These are phyloP conservation scores for Neoitamus cyanurus DNA, from an alignment of 2,888 invertebrate species.

Conservation along the genomic window DNA sequence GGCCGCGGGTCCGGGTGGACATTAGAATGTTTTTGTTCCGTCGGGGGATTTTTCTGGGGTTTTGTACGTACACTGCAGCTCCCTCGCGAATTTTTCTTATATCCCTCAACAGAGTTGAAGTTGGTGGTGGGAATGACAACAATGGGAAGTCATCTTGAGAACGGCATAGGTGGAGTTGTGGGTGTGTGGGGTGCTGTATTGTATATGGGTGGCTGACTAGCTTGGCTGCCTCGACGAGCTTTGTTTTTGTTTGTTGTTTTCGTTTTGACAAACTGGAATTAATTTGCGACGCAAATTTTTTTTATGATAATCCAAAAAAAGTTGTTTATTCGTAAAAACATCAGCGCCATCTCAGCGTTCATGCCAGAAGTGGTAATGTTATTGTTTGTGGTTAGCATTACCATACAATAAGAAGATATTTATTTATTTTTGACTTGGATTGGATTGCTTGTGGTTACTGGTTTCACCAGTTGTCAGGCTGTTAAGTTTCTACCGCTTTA, in stretches of 20 bases:
- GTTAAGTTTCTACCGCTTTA: background rate
- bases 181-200: background rate
- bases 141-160: conserved; percentile 18
- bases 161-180: conserved; percentile 4
- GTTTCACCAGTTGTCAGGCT: background rate
- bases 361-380: background rate
- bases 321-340: background rate
- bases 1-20: background rate
- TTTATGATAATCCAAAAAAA: background rate
- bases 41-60: background rate
- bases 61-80: conserved; percentile 16
- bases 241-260: background rate
- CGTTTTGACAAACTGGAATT: background rate
- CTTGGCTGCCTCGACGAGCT: background rate
- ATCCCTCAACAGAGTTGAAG: background rate
- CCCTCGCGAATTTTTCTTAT: background rate
- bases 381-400: background rate
- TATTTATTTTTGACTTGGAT: background rate
- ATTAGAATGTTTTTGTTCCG: background rate
- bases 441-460: background rate
- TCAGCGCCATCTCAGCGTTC: background rate
- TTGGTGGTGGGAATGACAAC: conserved; percentile 29
- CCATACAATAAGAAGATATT: background rate
- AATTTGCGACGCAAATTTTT: background rate
- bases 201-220: background rate